phyloP scores from a whole-genome alignment of 2,888 invertebrate genomes.

The Eumacrocentrus americanus region DNA sequence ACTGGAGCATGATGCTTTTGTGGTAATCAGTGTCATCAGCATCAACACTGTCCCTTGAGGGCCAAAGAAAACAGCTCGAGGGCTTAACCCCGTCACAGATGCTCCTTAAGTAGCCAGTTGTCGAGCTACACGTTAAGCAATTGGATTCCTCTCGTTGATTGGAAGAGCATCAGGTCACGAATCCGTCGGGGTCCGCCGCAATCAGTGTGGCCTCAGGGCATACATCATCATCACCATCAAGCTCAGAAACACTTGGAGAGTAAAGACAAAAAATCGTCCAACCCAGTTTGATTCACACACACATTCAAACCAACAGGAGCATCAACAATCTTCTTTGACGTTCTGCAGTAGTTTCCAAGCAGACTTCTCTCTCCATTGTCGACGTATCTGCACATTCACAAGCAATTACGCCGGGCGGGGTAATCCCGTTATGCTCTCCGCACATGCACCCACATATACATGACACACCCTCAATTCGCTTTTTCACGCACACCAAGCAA shows the following conservation, averaged over 20 bases:
- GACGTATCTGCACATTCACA: conserved; percentile 55
- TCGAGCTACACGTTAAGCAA: conserved; percentile 52
- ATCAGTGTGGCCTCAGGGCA: conserved; percentile 58
- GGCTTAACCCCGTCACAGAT: conserved; percentile 45
- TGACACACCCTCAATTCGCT: background rate
- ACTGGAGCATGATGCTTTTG: too few relatives aligned
- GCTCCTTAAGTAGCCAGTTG: conserved; percentile 56
- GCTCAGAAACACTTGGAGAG: background rate
- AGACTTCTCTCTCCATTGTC: conserved; percentile 41
- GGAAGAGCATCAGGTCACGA: conserved; percentile 29
- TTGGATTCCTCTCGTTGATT: conserved; percentile 58
- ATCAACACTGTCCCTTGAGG: background rate
- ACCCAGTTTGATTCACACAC: background rate
- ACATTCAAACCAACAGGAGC: too few relatives aligned
- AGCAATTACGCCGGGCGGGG: conserved; percentile 60
- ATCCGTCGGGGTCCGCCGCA: conserved; percentile 50
- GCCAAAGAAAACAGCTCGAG: background rate
- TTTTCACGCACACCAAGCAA: conserved; percentile 36
- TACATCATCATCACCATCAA: background rate
- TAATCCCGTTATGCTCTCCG: conserved; percentile 55
- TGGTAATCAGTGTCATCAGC: too few relatives aligned
- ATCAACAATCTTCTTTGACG: background rate
- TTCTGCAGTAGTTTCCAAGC: background rate
- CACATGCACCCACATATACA: conserved; percentile 24
- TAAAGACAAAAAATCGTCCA: conserved; percentile 3